Evolutionary conservation across 2,888 invertebrate species (phyloP).

Genomic region (Ceratothoa steindachneri): DNA sequence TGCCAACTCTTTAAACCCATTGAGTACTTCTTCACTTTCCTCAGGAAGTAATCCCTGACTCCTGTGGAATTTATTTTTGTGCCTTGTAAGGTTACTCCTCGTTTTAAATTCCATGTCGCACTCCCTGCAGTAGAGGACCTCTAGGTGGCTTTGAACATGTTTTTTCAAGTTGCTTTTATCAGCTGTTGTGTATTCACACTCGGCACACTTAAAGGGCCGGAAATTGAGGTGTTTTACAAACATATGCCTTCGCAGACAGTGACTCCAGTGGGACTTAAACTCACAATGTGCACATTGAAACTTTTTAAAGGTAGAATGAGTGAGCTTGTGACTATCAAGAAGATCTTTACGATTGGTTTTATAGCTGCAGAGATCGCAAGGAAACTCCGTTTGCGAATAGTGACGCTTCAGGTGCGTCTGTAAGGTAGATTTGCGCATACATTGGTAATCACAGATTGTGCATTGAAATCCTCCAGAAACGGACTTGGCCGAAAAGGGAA

Average conservation of each 20-base stretch:
- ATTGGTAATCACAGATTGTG: neutral
- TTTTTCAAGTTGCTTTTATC: neutral
- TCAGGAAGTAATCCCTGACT: too few species aligned
- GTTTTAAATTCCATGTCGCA: neutral
- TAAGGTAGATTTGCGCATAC: neutral
- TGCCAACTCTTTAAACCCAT: too few species aligned
- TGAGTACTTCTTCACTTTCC: too few species aligned
- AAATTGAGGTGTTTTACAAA: neutral
- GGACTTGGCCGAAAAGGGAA: neutral
- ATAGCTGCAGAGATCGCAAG: neutral
- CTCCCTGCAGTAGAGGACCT: neutral
- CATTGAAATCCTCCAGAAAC: neutral
- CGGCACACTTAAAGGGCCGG: neutral
- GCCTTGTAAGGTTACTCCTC: neutral
- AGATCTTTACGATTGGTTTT: neutral
- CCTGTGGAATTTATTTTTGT: neutral
- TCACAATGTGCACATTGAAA: neutral
- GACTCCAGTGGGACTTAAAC: neutral
- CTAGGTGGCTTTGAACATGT: neutral
- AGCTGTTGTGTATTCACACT: neutral
- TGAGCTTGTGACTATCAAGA: neutral
- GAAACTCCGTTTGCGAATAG: neutral
- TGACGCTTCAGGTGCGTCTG: neutral
- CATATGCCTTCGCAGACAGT: neutral
- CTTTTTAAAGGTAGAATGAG: neutral